A percentile compares a stretch with the other conserved stretches of the same genome.
Evolutionary conservation across 2,888 invertebrate genomes (phyloP).

Genomic region (Ophion obscuratus): DNA sequence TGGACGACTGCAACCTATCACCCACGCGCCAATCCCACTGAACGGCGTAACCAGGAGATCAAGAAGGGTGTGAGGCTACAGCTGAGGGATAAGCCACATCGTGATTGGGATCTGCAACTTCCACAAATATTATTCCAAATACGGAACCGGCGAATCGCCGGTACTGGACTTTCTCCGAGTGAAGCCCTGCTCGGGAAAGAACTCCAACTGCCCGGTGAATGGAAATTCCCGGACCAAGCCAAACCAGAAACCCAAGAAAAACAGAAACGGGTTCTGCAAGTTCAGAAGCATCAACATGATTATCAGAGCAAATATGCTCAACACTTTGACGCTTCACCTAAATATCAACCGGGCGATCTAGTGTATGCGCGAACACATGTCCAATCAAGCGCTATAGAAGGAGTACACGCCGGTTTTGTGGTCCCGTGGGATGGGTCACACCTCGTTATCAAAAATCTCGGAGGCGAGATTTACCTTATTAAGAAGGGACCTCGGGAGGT

Average conservation of each 20-base stretch:
- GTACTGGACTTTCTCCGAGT: slow-evolving; percentile 24
- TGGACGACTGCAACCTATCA: slow-evolving; percentile 69
- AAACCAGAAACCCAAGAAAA: neutral
- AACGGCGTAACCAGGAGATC: slow-evolving; percentile 68
- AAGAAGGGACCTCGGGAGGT: too few species aligned
- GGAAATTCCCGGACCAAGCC: neutral
- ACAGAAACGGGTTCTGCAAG: neutral
- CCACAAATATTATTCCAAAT: slow-evolving; percentile 45
- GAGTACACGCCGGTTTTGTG: slow-evolving; percentile 14
- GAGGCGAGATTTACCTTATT: neutral
- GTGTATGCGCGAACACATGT: neutral
- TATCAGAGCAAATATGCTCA: neutral
- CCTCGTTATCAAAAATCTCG: neutral
- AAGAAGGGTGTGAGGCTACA: slow-evolving; percentile 68
- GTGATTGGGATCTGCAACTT: slow-evolving; percentile 31
- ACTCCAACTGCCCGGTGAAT: slow-evolving; percentile 33
- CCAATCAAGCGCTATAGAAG: slow-evolving; percentile 1
- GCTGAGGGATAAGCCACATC: slow-evolving; percentile 32
- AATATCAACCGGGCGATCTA: neutral
- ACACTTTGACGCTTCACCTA: neutral
- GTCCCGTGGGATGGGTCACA: neutral
- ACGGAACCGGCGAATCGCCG: slow-evolving; percentile 34
- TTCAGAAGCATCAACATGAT: neutral
- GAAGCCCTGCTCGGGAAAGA: slow-evolving; percentile 31
- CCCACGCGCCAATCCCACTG: slow-evolving; percentile 68